These are phyloP conservation scores for Fregetta grallaria DNA, from an alignment of 2,113 vertebrate genomes.

Conservation along the genomic window DNA sequence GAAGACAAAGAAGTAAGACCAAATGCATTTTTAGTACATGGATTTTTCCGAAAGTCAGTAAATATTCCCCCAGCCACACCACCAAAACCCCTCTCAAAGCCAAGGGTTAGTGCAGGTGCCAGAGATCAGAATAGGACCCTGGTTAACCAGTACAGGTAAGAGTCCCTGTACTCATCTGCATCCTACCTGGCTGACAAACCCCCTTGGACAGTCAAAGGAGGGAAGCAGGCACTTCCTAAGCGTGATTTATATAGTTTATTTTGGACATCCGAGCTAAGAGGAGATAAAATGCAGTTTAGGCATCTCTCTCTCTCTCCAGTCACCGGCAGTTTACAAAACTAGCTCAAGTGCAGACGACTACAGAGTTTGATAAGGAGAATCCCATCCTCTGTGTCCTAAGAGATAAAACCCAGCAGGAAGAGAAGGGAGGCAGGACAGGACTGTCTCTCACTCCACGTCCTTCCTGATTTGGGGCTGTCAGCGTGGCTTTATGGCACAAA, in stretches of 20 bases:
- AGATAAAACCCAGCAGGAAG: neutral
- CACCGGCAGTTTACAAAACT: neutral
- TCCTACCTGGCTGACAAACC: neutral
- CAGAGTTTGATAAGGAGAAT: neutral
- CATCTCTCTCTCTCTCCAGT: neutral
- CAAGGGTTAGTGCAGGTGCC: neutral
- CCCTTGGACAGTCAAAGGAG: neutral
- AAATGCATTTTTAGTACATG: neutral
- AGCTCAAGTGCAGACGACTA: neutral
- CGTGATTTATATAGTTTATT: neutral
- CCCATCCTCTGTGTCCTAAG: neutral
- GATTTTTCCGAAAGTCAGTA: neutral
- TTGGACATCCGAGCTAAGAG: neutral
- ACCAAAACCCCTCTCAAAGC: neutral
- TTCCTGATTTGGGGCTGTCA: neutral
- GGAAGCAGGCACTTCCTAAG: neutral
- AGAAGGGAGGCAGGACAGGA: neutral
- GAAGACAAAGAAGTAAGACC: neutral
- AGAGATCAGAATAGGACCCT: neutral
- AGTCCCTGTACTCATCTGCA: neutral
- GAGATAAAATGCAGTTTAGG: neutral
- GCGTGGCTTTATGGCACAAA: neutral
- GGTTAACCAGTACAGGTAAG: neutral
- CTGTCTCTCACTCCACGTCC: neutral
- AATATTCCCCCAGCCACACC: neutral